These are phyloP conservation scores for Coptodon bakossiorum DNA, from an alignment of 2,113 vertebrate species.

Conservation along the genomic window DNA sequence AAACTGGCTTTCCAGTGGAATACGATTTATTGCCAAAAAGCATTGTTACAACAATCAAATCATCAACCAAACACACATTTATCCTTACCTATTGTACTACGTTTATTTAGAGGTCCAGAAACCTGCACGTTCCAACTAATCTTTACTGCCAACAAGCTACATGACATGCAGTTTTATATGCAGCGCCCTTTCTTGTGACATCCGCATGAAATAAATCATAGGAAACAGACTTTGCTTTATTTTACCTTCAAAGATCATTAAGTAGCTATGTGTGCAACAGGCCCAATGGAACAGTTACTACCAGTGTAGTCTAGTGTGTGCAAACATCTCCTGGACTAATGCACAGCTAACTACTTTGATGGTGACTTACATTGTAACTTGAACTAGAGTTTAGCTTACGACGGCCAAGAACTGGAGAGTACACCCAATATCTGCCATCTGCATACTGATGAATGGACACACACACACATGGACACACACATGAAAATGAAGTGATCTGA, in stretches of 20 bases:
- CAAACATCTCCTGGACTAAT: background rate
- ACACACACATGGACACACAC: constrained; percentile 27
- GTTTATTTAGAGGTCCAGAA: background rate
- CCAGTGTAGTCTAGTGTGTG: background rate
- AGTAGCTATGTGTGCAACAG: background rate
- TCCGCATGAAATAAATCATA: background rate
- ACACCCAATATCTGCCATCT: constrained; percentile 94
- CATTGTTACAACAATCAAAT: background rate
- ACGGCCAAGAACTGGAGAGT: constrained; percentile 83
- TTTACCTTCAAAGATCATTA: constrained; percentile 1
- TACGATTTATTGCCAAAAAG: background rate
- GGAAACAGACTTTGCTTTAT: background rate
- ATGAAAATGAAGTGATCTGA: background rate
- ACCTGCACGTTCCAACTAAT: background rate
- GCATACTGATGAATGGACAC: constrained; percentile 79
- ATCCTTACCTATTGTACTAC: background rate
- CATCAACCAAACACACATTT: background rate
- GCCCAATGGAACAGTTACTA: background rate
- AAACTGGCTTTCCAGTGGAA: background rate
- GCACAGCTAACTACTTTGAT: background rate
- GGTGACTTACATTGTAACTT: constrained; percentile 66
- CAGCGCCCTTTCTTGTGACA: background rate
- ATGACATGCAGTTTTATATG: background rate
- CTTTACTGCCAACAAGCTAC: background rate
- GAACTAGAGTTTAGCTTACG: constrained; percentile 73